Conservation (phyloP, 2,113 vertebrate species). For the Saguinus imperator region DNA sequence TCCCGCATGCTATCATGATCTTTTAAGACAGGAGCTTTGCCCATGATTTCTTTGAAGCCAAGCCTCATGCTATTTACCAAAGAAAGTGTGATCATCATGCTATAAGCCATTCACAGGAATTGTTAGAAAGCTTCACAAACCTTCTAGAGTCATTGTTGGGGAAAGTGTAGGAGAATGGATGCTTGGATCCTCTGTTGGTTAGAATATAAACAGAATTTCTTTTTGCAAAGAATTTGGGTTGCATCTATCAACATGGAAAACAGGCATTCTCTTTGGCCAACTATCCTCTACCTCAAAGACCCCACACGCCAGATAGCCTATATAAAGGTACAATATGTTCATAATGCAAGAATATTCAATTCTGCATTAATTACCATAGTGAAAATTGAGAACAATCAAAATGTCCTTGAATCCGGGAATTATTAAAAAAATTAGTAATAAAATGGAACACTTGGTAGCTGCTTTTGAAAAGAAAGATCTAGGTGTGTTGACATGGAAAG, state of each 20-base stretch:
- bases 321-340: neutral
- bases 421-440: neutral
- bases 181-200: neutral
- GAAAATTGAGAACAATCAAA: neutral
- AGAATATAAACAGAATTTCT: neutral
- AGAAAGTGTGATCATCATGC: neutral
- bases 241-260: neutral
- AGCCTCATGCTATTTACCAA: neutral
- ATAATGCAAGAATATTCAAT: neutral
- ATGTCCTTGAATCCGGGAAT: neutral
- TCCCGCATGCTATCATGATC: neutral
- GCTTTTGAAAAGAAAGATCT: slow-evolving; percentile 26
- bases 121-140: neutral
- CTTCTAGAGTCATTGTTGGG: neutral
- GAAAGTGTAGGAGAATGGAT: neutral
- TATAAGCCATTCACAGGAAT: neutral
- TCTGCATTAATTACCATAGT: neutral
- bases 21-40: neutral
- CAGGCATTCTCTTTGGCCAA: neutral
- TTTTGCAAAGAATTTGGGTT: neutral
- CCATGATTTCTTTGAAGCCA: neutral
- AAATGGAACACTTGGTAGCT: neutral
- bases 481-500: neutral
- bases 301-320: neutral
- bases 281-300: neutral